Evolutionary conservation across 1,140 invertebrate genomes (phyloP).

Genomic region (Temnothorax curvispinosus): DNA sequence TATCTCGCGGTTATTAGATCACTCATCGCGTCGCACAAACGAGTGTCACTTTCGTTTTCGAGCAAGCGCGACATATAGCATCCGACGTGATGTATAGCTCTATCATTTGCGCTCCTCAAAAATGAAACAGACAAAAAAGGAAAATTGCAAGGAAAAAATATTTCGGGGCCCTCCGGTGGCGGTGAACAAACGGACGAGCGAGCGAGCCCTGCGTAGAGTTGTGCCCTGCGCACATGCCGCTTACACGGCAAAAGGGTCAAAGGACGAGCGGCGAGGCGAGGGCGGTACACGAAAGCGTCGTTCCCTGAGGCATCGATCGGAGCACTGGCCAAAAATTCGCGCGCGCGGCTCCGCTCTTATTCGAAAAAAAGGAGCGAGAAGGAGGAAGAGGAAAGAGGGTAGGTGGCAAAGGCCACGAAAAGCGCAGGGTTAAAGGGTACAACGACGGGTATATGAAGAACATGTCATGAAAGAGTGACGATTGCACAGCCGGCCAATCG

Average conservation of each 20-base stretch:
- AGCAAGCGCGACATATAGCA: background rate
- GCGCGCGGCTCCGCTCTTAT: slow-evolving; percentile 14
- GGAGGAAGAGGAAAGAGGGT: background rate
- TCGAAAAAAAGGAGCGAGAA: background rate
- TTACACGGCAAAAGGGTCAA: slow-evolving; percentile 75
- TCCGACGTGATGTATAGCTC: background rate
- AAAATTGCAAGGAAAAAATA: background rate
- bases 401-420: background rate
- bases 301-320: slow-evolving; percentile 69
- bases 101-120: slow-evolving; percentile 1
- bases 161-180: slow-evolving; percentile 9
- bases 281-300: slow-evolving; percentile 73
- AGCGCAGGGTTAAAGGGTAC: background rate
- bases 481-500: background rate
- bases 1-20: background rate
- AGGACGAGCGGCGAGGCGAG: slow-evolving; percentile 66
- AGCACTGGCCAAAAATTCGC: slow-evolving; percentile 68
- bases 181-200: background rate
- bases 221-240: slow-evolving; percentile 64
- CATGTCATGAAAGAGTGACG: slow-evolving; percentile 8
- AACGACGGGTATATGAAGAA: slow-evolving; percentile 8
- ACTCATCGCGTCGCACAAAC: background rate
- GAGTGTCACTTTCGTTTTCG: slow-evolving; percentile 44
- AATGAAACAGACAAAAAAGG: background rate
- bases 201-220: slow-evolving; percentile 45